Percentiles rank a stretch among this genome's conserved stretches.
These are phyloP conservation scores for Beroe forskalii DNA, from an alignment of 37 sponge, comb jelly and placozoan species.

Conservation along the genomic window DNA sequence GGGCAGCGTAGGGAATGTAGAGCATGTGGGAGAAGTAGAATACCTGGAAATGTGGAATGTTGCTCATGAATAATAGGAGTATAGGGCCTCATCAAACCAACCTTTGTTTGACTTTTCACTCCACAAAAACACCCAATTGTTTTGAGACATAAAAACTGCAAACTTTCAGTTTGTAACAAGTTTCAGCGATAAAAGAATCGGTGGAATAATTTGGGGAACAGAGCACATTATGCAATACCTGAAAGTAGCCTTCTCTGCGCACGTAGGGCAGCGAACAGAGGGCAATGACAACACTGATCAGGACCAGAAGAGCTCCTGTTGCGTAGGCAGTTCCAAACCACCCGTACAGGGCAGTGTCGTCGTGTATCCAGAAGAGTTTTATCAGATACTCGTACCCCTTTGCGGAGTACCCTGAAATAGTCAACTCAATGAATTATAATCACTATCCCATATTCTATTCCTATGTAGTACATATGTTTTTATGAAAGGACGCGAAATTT, in stretches of 20 bases:
- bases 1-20: slow-evolving; percentile 71
- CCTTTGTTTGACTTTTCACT: no score
- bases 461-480: slow-evolving; percentile 69
- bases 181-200: no score
- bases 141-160: no score
- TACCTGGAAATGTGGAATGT: slow-evolving; percentile 72
- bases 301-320: slow-evolving; percentile 68
- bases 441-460: slow-evolving; percentile 74
- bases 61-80: no score
- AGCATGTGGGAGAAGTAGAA: slow-evolving; percentile 86
- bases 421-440: no score
- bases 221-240: no score
- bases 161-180: no score
- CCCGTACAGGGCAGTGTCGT: background rate
- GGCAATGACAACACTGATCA: slow-evolving; percentile 72
- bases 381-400: slow-evolving; percentile 18
- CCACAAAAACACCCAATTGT: no score
- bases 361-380: slow-evolving; percentile 33
- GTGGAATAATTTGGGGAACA: no score
- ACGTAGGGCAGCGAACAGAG: slow-evolving; percentile 76
- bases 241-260: slow-evolving; percentile 77
- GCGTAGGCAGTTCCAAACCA: slow-evolving; percentile 56
- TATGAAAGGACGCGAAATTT: slow-evolving; percentile 63
- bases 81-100: no score
- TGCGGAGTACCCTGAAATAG: background rate